A percentile compares a stretch with the other conserved stretches of the same genome.
Evolutionary conservation across 2,888 invertebrate species (phyloP).

Genomic region (Nephrotoma flavescens): DNA sequence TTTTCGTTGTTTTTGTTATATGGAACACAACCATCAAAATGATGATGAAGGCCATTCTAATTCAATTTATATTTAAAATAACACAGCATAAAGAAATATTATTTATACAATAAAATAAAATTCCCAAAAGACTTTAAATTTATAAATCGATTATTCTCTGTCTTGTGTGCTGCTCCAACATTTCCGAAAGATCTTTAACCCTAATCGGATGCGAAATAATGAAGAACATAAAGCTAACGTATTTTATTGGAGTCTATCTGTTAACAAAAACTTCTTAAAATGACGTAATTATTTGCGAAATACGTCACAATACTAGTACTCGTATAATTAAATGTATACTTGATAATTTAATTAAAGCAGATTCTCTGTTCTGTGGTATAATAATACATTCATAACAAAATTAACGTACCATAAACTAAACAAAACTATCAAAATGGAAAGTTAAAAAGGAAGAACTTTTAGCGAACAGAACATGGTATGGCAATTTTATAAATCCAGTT

Average conservation of each 20-base stretch:
- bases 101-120: neutral
- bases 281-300: neutral
- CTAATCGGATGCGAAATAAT: neutral
- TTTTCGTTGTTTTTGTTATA: neutral
- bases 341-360: neutral
- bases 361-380: neutral
- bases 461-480: neutral
- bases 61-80: neutral
- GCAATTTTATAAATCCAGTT: neutral
- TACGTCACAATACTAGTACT: neutral
- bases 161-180: neutral
- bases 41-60: neutral
- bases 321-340: neutral
- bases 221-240: neutral
- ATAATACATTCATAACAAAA: neutral
- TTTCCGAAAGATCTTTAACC: neutral
- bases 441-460: neutral
- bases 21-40: neutral
- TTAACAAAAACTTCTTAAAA: neutral
- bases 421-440: neutral
- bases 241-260: neutral
- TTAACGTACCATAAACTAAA: neutral
- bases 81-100: neutral
- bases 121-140: neutral
- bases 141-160: neutral